Conservation (phyloP, 2,888 invertebrate species). For the Heteromyza rotundicornis region DNA sequence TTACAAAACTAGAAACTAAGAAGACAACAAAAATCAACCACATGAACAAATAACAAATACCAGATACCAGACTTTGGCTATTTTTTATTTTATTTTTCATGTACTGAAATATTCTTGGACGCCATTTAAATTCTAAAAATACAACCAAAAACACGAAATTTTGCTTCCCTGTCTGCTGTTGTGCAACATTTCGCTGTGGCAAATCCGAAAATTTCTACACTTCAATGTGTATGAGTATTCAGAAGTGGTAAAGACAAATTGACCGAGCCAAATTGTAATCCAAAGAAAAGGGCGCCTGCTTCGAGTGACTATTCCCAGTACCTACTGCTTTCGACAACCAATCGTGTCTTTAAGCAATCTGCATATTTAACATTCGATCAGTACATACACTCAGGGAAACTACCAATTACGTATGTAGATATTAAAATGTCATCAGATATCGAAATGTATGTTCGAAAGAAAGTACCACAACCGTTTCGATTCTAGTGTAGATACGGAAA, state of each 20-base stretch:
- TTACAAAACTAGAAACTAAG: background rate
- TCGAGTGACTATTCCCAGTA: background rate
- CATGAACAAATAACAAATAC: background rate
- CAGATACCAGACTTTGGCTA: conserved; percentile 1
- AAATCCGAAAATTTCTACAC: too few species aligned
- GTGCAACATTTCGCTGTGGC: background rate
- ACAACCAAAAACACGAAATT: conserved; percentile 6
- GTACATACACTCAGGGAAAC: too few species aligned
- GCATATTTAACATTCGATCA: background rate
- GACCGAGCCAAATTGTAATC: background rate
- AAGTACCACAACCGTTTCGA: background rate
- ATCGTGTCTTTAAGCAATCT: too few species aligned
- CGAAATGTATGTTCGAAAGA: too few species aligned
- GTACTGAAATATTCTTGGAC: conserved; percentile 9
- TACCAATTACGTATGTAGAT: background rate
- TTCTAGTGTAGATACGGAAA: too few species aligned
- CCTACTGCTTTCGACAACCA: too few species aligned
- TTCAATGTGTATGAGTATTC: too few species aligned
- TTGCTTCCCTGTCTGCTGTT: background rate
- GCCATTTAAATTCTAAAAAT: conserved; percentile 9
- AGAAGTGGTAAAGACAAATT: background rate
- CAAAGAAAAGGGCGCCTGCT: background rate
- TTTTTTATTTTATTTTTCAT: background rate
- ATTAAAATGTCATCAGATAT: background rate
- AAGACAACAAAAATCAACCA: background rate